These are phyloP conservation scores for Lineus longissimus DNA, from an alignment of 1,140 invertebrate species.

Conservation along the genomic window DNA sequence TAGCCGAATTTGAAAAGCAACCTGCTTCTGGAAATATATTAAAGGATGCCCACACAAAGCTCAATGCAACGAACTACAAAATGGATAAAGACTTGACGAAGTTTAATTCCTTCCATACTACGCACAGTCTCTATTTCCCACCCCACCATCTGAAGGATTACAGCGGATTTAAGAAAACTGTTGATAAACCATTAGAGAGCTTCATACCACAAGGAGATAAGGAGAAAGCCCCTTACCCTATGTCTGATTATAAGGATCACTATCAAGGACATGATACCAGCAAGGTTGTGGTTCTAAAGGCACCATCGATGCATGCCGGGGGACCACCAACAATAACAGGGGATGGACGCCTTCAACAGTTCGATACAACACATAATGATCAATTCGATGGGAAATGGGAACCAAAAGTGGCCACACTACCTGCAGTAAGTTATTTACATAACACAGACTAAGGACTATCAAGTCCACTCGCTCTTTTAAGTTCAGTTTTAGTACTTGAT, in stretches of 20 bases:
- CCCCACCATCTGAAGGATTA: conserved; percentile 31
- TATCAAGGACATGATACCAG: conserved; percentile 37
- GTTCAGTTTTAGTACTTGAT: conserved; percentile 3
- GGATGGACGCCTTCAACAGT: conserved; percentile 31
- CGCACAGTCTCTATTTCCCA: conserved; percentile 35
- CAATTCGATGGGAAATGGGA: conserved; percentile 33
- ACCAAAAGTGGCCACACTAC: conserved; percentile 24
- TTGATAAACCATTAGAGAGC: not conserved
- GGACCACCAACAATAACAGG: conserved; percentile 43
- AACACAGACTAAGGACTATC: no score
- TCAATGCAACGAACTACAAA: conserved; percentile 44
- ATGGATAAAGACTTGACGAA: conserved; percentile 42
- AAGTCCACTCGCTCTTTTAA: not conserved
- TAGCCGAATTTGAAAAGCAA: conserved; percentile 32
- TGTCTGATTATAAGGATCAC: conserved; percentile 37
- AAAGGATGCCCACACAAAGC: conserved; percentile 28
- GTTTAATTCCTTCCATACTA: conserved; percentile 36
- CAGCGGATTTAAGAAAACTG: conserved; percentile 11
- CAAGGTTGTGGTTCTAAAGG: conserved; percentile 27
- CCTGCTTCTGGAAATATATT: conserved; percentile 30
- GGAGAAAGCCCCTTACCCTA: conserved; percentile 33
- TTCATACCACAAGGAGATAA: conserved; percentile 24
- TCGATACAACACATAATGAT: conserved; percentile 31
- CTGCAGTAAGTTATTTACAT: conserved; percentile 28
- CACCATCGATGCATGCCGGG: conserved; percentile 36